phyloP scores from a whole-genome alignment of 1,140 invertebrate genomes.

The Panonychus citri region DNA sequence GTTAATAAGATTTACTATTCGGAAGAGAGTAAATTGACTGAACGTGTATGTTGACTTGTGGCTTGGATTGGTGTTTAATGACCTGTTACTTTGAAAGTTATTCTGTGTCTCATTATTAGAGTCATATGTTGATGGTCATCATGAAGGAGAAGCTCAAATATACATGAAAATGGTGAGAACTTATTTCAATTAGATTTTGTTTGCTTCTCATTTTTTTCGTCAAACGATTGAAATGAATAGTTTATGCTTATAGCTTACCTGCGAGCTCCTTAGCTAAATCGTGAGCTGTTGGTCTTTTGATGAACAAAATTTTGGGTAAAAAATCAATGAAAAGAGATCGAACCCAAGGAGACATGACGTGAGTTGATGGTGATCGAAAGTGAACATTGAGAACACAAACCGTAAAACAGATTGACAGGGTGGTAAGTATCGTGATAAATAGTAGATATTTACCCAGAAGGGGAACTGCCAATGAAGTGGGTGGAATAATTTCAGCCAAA shows the following conservation, averaged over 20 bases:
- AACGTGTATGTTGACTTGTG: no score
- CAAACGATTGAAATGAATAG: no score
- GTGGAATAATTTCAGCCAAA: slow-evolving; percentile 65
- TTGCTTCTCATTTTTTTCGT: no score
- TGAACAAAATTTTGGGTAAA: slow-evolving; percentile 38
- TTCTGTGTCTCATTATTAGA: no score
- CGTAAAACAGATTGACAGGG: slow-evolving; percentile 82
- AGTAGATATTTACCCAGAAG: slow-evolving; percentile 42
- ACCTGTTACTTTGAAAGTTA: no score
- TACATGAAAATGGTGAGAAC: no score
- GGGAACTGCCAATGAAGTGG: slow-evolving; percentile 34
- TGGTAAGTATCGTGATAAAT: slow-evolving; percentile 95
- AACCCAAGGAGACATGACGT: slow-evolving; percentile 77
- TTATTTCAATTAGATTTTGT: no score
- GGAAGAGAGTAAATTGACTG: no score
- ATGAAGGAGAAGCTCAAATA: no score
- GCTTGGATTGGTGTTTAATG: no score
- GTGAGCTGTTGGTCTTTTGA: background rate
- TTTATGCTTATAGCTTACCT: background rate
- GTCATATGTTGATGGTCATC: no score
- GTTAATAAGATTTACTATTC: no score
- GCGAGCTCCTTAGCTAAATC: background rate
- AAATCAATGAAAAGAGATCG: slow-evolving; percentile 63
- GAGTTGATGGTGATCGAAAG: slow-evolving; percentile 91
- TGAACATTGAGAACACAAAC: slow-evolving; percentile 97